Evolutionary conservation across 2,113 vertebrate species (phyloP), one percentile per base, ranked within the genome.

Genomic region (Aphyosemion australe): DNA sequence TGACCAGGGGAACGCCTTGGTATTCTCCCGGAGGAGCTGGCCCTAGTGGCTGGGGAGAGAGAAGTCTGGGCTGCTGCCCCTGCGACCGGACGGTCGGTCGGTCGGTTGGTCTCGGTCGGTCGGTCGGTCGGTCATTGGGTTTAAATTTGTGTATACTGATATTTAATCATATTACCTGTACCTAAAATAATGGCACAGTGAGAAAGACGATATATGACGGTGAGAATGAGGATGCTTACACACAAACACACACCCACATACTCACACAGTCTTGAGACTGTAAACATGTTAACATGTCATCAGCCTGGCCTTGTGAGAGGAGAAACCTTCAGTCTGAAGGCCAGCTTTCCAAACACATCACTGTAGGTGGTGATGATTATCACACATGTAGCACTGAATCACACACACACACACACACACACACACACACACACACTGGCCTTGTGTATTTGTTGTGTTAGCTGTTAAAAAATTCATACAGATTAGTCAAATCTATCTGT

Each of bases 271-370:
- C 54, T 77, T 39, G 66, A 56, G 69, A 73, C 74, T 65, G 78
- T 76, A 84, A 87, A 88, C 71, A 74, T 83, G 80, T 86, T 85
- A 72, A 82, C 84, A 82, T 68, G 86, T 82, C 63, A 39, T 74
- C 61, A 64, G 53, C 50, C 76, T 46, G 9, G 56, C 19, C 9
- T 5, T 70, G 59, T 65, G 76, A 90, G 64, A 51, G 43, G 41
- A 84, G 57, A 47, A 50, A 65, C 61, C 78, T 69, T 62, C 72
- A 76, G 75, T 62, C 72, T 50, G 76, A 61, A 20, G 70, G 55
- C 78, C 75, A 73, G 76, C 75, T 82, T 59, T 81, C 78, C 84
- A 84, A 88, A 78, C 81, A 74, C 34, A 52, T 58, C 65, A 16
- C 72, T 56, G 68, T 54, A 80, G 73, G 78, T 67, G 79, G 70